Evolutionary conservation across 2,888 invertebrate species (phyloP), one percentile per base, ranked within the genome.

Genomic region (Tigriopus californicus): DNA sequence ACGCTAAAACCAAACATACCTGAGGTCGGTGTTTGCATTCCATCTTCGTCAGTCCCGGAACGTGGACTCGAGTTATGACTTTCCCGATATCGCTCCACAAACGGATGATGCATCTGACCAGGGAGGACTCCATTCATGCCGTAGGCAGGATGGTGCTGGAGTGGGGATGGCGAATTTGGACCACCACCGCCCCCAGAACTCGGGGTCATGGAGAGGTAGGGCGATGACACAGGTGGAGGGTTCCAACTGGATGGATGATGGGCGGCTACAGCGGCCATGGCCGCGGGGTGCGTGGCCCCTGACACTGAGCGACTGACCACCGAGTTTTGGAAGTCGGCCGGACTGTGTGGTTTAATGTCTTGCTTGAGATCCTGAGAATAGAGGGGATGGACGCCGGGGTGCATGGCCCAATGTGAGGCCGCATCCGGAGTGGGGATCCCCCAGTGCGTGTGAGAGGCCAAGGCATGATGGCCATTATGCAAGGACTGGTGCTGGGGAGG

Each of bases 161-260:
- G 66, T 54, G 71, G 71, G 64, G 70, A 66, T 58, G 68, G 66
- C 40, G 71, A 70, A 66, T 71, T 71, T 66, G 70, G 68, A 10
- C 63, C 64, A 40, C 64, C 64, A 20, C 62, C 62, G 60, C 53
- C 62, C 61, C 64, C 13, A 22, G 49, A 18, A 18, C 20, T 70
- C 63, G 1, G 84, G 83, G 64, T 83, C 83, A 49, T 49, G 20
- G 49, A 20, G 70, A 88, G 86, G 74, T 90, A 89, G 24, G 81
- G 79, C 67, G 84, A 79, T 61, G 84, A 64, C 20, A 86, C 85
- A 65, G 88, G 87, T 67, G 88, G 85, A 74, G 90, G 89, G 89
- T 90, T 90, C 66, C 85, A 82, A 70, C 88, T 87, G 49, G 82
- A 81, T 64, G 81, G 47, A 63, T 62, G 63, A 62, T 67, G 68